phyloP scores from a whole-genome alignment of 2,797 vertebrate species.

The Buphagus erythrorhynchus region DNA sequence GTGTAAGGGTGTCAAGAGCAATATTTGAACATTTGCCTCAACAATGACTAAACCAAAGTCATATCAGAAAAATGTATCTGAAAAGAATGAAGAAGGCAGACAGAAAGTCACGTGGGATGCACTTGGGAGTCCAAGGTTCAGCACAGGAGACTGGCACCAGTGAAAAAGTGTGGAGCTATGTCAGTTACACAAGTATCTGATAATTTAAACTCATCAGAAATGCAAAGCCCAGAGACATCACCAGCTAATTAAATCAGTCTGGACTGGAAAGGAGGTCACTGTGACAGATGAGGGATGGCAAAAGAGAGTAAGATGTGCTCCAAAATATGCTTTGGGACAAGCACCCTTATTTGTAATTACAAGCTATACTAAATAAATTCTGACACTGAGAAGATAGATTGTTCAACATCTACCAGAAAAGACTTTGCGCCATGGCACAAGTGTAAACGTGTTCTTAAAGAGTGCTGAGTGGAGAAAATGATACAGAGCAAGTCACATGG shows the following conservation, averaged over 20 bases:
- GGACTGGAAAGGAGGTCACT: neutral
- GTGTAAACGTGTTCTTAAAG: neutral
- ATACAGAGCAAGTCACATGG: neutral
- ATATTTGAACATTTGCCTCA: fast-evolving
- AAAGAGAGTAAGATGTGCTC: neutral
- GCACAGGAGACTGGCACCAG: neutral
- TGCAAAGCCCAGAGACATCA: neutral
- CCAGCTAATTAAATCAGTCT: neutral
- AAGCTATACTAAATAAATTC: neutral
- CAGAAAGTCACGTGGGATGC: neutral
- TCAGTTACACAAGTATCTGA: neutral
- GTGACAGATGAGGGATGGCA: neutral
- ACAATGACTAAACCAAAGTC: neutral
- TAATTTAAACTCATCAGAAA: neutral
- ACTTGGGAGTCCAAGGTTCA: neutral
- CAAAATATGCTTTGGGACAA: neutral
- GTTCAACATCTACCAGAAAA: neutral
- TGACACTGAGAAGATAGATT: neutral
- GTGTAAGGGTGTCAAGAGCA: neutral
- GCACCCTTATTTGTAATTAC: neutral
- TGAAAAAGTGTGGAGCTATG: neutral
- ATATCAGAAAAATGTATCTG: neutral
- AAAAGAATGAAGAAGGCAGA: neutral
- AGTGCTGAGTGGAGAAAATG: neutral
- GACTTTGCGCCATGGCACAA: neutral